Base-by-base conservation (phyloP, 37 sponge, comb jelly and placozoan species). In the Halichondria panicea region DNA sequence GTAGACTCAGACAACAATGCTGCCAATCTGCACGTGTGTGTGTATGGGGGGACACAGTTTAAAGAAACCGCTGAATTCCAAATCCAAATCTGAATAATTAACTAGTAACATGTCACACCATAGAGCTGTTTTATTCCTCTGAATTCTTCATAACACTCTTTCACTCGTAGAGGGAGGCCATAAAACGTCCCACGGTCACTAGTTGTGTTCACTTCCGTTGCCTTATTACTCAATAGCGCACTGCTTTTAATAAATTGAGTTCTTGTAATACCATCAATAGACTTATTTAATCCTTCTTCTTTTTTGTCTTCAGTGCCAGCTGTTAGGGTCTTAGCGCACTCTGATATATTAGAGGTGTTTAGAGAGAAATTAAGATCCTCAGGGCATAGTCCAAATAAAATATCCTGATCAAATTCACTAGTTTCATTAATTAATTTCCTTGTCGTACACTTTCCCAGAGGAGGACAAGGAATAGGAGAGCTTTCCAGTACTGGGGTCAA, bases 151-250 rank as follows among this genome's bases (percentile, higher is more conserved):
- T 87, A 27, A 35, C 70, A 69, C 9, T 55, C n/a, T 32, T 71
- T 43, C n/a, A 92, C 92, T n/a, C 50, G 31, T 55, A 70, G 6
- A n/a, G 92, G 84, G 15, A 92, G 81, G 7, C 92, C 92, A 83
- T 75, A 92, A 68, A 92, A 87, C 0, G 86, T 90, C 19, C 61
- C 81, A 43, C n/a, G n/a, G n/a, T n/a, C n/a, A n/a, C n/a, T n/a
- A n/a, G n/a, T n/a, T n/a, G n/a, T n/a, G n/a, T n/a, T n/a, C n/a
- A n/a, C n/a, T n/a, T n/a, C n/a, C n/a, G n/a, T n/a, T n/a, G n/a
- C n/a, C n/a, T n/a, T n/a, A n/a, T n/a, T n/a, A n/a, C n/a, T n/a
- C n/a, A n/a, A n/a, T n/a, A n/a, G n/a, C n/a, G n/a, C n/a, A n/a
- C n/a, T n/a, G n/a, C n/a, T n/a, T n/a, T n/a, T n/a, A n/a, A n/a